A percentile compares a stretch with the other conserved stretches of the same genome.
phyloP scores from a whole-genome alignment of 1,140 invertebrate species.

The Hesperophylax magnus region DNA sequence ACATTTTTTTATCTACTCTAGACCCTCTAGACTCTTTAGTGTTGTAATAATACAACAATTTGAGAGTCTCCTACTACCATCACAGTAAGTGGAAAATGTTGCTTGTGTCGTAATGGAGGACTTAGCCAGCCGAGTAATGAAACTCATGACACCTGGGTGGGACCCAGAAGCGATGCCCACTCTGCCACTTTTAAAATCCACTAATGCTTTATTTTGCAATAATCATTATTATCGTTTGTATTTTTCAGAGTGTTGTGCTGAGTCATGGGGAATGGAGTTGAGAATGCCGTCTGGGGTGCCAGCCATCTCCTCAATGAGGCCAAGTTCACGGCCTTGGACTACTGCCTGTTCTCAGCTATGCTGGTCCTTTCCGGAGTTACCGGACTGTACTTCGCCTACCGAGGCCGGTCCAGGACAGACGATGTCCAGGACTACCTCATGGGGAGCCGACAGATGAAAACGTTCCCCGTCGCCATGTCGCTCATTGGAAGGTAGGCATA shows the following conservation, averaged over 20 bases:
- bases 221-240: neutral
- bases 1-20: no score
- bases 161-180: no score
- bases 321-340: conserved; percentile 71
- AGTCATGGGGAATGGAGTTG: neutral
- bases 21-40: no score
- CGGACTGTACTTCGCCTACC: conserved; percentile 81
- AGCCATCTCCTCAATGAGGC: conserved; percentile 59
- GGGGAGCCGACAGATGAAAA: conserved; percentile 79
- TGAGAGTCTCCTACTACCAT: no score
- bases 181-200: no score
- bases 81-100: no score
- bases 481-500: conserved; percentile 81
- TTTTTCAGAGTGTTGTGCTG: neutral
- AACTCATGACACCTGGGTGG: no score
- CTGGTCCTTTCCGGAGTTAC: conserved; percentile 76
- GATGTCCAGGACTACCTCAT: conserved; percentile 81
- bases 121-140: no score
- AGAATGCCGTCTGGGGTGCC: neutral
- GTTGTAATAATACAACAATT: no score
- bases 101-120: no score
- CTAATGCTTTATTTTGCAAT: no score
- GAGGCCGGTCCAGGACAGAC: conserved; percentile 65
- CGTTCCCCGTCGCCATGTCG: conserved; percentile 87
- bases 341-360: conserved; percentile 75